Evolutionary conservation across 2,113 vertebrate genomes (phyloP).

Genomic region (Narcine bancroftii): DNA sequence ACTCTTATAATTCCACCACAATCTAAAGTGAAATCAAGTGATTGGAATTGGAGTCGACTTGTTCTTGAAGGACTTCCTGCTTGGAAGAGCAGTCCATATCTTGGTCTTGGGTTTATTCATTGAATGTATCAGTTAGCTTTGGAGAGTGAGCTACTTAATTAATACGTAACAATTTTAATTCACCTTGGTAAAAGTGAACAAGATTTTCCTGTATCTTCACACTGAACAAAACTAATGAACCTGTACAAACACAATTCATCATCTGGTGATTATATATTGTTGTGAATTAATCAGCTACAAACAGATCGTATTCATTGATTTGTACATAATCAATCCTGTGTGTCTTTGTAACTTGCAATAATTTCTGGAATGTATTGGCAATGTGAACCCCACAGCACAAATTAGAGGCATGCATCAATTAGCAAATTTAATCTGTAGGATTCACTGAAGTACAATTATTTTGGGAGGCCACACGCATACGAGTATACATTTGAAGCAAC

Average conservation of each 20-base stretch:
- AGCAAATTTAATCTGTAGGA: constrained; percentile 23
- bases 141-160: neutral
- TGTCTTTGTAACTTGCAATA: constrained; percentile 26
- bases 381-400: neutral
- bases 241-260: constrained; percentile 21
- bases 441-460: neutral
- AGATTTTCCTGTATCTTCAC: neutral
- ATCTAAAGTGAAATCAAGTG: neutral
- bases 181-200: neutral
- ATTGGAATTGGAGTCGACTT: neutral
- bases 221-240: neutral
- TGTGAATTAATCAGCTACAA: constrained; percentile 29
- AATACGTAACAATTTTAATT: neutral
- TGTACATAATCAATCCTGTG: constrained; percentile 10
- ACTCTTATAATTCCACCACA: neutral
- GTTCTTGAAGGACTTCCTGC: neutral
- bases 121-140: neutral
- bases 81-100: neutral
- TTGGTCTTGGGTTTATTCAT: neutral
- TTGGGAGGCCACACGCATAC: neutral
- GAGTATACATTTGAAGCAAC: constrained; percentile 22
- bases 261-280: constrained; percentile 24
- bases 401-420: constrained; percentile 24
- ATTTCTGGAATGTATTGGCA: neutral
- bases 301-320: constrained; percentile 13